A percentile compares a stretch with the other conserved stretches of the same genome.
phyloP scores from a whole-genome alignment of 2,888 invertebrate species.

The Helicoverpa assulta region DNA sequence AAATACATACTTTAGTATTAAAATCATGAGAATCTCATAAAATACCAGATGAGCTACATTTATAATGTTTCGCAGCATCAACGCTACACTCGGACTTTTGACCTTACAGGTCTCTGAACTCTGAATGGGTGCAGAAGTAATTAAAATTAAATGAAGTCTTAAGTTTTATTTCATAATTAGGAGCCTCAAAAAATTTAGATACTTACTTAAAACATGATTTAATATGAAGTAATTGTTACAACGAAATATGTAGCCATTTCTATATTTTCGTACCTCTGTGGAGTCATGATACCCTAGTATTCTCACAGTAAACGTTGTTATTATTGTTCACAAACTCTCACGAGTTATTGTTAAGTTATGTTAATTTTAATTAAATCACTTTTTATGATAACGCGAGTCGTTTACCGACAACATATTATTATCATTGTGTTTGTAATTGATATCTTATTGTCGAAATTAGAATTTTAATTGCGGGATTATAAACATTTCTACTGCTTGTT shows the following conservation, averaged over 20 bases:
- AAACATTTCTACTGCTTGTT: no score
- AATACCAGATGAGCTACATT: constrained; percentile 6
- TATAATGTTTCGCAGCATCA: constrained; percentile 1
- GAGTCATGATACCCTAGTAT: constrained; percentile 46
- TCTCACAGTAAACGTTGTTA: constrained; percentile 49
- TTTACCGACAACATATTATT: constrained; percentile 39
- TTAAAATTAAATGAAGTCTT: neutral
- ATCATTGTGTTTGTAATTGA: constrained; percentile 30
- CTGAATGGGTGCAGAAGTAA: neutral
- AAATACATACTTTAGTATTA: neutral
- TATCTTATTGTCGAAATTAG: constrained; percentile 21
- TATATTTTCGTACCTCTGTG: constrained; percentile 33
- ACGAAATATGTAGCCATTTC: constrained; percentile 8
- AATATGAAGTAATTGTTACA: no score
- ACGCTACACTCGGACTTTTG: constrained; percentile 39
- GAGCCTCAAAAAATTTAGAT: neutral
- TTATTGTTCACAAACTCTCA: constrained; percentile 52
- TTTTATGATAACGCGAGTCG: constrained; percentile 37
- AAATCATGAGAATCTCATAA: constrained; percentile 3
- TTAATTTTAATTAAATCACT: constrained; percentile 46
- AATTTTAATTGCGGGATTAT: neutral
- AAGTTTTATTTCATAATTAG: neutral
- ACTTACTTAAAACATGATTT: neutral
- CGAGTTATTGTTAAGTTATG: constrained; percentile 52
- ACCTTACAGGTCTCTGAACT: constrained; percentile 49